Conservation (phyloP, 1,140 invertebrate genomes). For the Hypsibius dujardini region DNA sequence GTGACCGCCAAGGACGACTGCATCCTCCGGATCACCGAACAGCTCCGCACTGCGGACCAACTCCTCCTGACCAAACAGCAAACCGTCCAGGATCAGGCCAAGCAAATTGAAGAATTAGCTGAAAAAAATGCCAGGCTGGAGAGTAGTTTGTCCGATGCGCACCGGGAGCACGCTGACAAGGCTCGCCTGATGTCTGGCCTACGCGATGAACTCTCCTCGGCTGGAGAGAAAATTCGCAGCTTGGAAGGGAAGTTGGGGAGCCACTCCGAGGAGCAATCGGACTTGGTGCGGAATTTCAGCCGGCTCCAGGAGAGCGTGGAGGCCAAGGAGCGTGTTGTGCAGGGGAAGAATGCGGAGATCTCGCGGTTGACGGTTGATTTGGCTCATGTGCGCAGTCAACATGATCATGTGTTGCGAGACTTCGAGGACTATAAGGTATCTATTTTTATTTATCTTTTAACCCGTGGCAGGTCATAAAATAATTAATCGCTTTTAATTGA, state of each 20-base stretch:
- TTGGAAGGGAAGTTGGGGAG: neutral
- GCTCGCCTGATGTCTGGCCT: neutral
- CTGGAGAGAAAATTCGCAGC: neutral
- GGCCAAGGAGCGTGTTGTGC: neutral
- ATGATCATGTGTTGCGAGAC: neutral
- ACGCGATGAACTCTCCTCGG: neutral
- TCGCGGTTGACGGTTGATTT: slow-evolving; percentile 10
- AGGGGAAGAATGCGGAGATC: slow-evolving; percentile 6
- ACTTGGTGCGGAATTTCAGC: neutral
- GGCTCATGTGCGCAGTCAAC: neutral
- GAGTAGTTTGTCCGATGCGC: neutral
- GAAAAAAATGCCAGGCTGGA: neutral
- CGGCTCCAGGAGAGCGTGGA: neutral
- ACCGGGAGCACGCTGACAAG: neutral
- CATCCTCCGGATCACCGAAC: neutral
- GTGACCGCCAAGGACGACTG: slow-evolving; percentile 34
- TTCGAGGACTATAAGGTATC: neutral
- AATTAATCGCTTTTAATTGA: too few relatives aligned
- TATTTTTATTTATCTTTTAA: too few relatives aligned
- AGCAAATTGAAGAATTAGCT: neutral
- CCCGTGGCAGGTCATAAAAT: too few relatives aligned
- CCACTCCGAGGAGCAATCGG: neutral
- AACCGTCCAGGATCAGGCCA: neutral
- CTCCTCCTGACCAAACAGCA: neutral
- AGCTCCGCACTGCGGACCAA: neutral